Conservation (phyloP, 2,797 vertebrate species). For the Champsocephalus gunnari region DNA sequence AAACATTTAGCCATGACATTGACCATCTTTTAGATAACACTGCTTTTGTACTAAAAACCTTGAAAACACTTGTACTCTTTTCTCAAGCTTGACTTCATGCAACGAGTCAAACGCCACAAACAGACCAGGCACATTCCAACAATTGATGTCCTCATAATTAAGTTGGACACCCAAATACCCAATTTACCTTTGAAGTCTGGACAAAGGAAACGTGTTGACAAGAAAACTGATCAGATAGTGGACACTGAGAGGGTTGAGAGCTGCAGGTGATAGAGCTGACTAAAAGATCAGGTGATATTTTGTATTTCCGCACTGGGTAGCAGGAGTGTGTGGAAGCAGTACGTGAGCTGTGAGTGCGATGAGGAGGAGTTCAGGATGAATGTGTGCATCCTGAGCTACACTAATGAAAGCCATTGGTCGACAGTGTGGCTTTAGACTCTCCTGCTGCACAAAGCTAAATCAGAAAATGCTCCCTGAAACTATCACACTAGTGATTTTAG, state of each 20-base stretch:
- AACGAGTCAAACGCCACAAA: too few species aligned
- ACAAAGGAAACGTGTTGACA: neutral
- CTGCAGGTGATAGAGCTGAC: neutral
- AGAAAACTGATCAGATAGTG: neutral
- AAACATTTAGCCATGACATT: too few species aligned
- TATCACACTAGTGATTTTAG: neutral
- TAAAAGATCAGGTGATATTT: neutral
- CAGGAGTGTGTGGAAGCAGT: neutral
- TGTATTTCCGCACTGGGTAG: neutral
- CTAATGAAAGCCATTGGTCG: constrained; percentile 51
- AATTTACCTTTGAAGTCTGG: neutral
- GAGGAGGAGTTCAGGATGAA: constrained; percentile 16
- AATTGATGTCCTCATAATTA: too few species aligned
- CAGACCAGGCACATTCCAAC: too few species aligned
- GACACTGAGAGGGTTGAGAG: neutral
- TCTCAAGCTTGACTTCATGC: too few species aligned
- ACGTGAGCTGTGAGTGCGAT: constrained; percentile 33
- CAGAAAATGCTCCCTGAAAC: neutral
- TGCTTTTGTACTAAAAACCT: too few species aligned
- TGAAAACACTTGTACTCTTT: too few species aligned
- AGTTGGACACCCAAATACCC: too few species aligned
- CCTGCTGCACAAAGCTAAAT: constrained; percentile 36
- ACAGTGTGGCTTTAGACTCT: constrained; percentile 19
- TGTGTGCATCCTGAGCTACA: constrained; percentile 18
- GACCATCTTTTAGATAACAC: too few species aligned